Evolutionary conservation across 2,113 vertebrate species (phyloP).

Genomic region (Lampris incognitus): DNA sequence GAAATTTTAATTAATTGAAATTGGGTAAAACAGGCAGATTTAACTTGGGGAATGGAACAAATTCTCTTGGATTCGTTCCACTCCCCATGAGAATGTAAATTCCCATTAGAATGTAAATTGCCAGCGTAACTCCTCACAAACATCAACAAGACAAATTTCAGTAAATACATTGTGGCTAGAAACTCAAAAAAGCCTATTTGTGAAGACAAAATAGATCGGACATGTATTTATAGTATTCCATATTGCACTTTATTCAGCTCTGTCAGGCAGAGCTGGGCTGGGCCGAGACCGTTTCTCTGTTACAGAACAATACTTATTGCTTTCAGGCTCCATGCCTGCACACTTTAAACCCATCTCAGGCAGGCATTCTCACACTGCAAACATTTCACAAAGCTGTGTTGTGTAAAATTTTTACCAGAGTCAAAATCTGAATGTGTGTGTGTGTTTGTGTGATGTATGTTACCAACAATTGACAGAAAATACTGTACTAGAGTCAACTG

Average conservation of each 20-base stretch:
- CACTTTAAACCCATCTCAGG: constrained; percentile 30
- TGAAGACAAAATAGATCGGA: constrained; percentile 8
- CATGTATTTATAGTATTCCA: constrained; percentile 20
- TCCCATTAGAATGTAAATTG: too few species aligned
- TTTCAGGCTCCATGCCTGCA: constrained; percentile 42
- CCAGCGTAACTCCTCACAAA: too few species aligned
- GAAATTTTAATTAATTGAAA: too few species aligned
- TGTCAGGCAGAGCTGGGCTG: constrained; percentile 21
- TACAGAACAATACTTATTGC: constrained; percentile 76
- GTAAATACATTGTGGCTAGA: too few species aligned
- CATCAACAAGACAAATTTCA: too few species aligned
- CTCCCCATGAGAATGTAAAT: too few species aligned
- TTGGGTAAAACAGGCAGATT: too few species aligned
- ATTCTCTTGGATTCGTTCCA: too few species aligned
- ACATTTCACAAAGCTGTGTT: constrained; percentile 1
- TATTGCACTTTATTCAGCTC: constrained; percentile 82
- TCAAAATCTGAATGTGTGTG: background rate
- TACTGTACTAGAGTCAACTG: constrained; percentile 4
- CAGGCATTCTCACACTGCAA: constrained; percentile 37
- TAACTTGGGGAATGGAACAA: too few species aligned
- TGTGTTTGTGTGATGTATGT: constrained; percentile 20
- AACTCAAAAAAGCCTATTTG: background rate
- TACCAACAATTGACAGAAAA: constrained; percentile 26
- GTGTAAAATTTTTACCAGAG: background rate
- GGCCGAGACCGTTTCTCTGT: constrained; percentile 42